phyloP scores from a whole-genome alignment of 2,888 invertebrate species.

The Allolobophora icterica region DNA sequence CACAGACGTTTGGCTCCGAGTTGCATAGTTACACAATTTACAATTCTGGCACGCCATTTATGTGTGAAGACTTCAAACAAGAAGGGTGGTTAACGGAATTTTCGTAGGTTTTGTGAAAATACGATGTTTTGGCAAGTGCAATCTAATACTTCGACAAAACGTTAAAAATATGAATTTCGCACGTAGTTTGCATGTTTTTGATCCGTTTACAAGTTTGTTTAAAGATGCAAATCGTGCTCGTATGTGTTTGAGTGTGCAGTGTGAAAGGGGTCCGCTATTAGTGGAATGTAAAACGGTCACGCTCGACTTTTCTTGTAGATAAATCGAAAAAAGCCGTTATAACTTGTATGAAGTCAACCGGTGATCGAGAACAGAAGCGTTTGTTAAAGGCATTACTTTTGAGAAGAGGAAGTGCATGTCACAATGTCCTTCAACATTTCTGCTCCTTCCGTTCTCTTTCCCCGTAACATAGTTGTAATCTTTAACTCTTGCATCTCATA shows the following conservation, averaged over 20 bases:
- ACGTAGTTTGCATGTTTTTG: not conserved
- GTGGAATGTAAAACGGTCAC: not conserved
- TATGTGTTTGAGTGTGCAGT: not conserved
- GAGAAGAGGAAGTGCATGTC: not conserved
- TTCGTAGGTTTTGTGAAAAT: not conserved
- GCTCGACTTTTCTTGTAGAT: not conserved
- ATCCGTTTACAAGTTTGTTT: not conserved
- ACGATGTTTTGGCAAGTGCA: conserved; percentile 11
- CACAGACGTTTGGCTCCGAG: not conserved
- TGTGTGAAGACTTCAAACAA: not conserved
- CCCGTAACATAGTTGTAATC: not conserved
- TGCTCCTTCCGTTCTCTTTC: not conserved
- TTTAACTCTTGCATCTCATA: not conserved
- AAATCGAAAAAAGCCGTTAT: not conserved
- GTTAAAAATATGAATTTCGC: not conserved
- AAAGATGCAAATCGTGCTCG: not conserved
- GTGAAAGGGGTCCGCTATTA: not conserved
- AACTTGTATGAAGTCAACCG: not conserved
- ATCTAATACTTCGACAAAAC: not conserved
- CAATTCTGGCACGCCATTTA: not conserved
- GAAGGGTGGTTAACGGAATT: not conserved
- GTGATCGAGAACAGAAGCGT: not conserved
- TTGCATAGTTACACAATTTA: not conserved
- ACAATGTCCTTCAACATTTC: not conserved
- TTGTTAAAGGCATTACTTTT: not conserved